Conservation (phyloP, 2,113 vertebrate species). For the Amphilophus citrinellus region DNA sequence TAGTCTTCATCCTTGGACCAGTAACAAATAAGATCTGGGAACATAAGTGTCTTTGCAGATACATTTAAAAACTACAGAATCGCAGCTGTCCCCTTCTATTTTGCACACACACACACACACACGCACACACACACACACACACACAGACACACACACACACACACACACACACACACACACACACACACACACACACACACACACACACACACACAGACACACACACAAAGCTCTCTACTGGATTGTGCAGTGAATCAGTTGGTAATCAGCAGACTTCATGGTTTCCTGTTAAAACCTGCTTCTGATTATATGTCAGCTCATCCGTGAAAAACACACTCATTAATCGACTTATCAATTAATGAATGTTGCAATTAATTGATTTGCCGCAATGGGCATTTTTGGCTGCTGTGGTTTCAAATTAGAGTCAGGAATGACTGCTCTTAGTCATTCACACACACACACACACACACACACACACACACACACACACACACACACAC, state of each 20-base stretch:
- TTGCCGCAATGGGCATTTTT: constrained; percentile 67
- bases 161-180: not conserved
- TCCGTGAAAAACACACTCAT: constrained; percentile 71
- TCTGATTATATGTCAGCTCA: constrained; percentile 68
- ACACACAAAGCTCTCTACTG: not conserved
- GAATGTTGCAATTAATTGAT: constrained; percentile 80
- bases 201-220: not conserved
- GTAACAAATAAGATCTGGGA: not conserved
- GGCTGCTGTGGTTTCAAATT: constrained; percentile 18
- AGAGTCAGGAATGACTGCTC: not conserved
- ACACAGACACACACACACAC: not conserved
- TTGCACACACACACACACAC: not conserved
- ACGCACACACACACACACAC: not conserved
- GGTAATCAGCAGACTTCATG: constrained; percentile 42
- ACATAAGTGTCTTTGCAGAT: not conserved
- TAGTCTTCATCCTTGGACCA: not conserved
- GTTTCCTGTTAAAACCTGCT: constrained; percentile 47
- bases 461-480: not conserved
- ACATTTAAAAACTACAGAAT: no score
- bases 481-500: not conserved
- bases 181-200: not conserved
- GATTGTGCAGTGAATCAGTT: constrained; percentile 22
- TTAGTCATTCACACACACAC: not conserved
- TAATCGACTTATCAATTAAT: constrained; percentile 78
- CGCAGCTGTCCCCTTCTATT: not conserved